Evolutionary conservation across 2,797 vertebrate species (phyloP), one percentile per base, ranked within the genome.

Genomic region (Cuculus canorus): DNA sequence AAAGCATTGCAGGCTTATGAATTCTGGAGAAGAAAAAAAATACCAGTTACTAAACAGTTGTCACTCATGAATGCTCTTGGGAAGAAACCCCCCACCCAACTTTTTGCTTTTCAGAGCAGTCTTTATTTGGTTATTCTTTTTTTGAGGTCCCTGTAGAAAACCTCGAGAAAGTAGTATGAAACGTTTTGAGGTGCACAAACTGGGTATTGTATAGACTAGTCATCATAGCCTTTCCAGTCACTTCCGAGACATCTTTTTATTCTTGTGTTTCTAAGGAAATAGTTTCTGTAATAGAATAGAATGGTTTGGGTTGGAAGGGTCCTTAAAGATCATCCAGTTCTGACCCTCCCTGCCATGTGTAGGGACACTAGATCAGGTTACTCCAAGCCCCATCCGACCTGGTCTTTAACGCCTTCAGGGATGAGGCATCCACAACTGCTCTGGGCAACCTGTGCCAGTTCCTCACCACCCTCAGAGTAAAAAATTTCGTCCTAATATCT

Each of bases 131-230:
- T 86, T 82, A 59, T 56, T 78, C 32, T 61, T 83, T 72, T 72
- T 87, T 53, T 92, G 47, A 87, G 47, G 24, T 92, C 41, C 66
- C 53, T 73, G 60, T 83, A 79, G 54, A 83, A 92, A 92, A 79
- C 35, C 24, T 79, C 3, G 13, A 79, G 24, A n/a, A 71, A 82
- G 68, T 80, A 84, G 56, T 59, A 84, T 45, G 48, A 88, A 88
- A 93, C 77, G 47, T 54, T 77, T 81, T 89, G 52, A 81, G 64
- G 61, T 81, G 39, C 52, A 45, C 53, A 81, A 76, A 81, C 45
- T 65, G 32, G 15, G 7, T 71, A 56, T 88, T 80, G n/a, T 80
- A 81, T 43, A 53, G 70, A 76, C 52, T 81, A 70, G 30, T 75
- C 75, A 64, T 81, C 52, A 70, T 73, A 81, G 39, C 47, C 52